Evolutionary conservation across 2,888 invertebrate species (phyloP), one percentile per base, ranked within the genome.

Genomic region (Lucinisca nassula): DNA sequence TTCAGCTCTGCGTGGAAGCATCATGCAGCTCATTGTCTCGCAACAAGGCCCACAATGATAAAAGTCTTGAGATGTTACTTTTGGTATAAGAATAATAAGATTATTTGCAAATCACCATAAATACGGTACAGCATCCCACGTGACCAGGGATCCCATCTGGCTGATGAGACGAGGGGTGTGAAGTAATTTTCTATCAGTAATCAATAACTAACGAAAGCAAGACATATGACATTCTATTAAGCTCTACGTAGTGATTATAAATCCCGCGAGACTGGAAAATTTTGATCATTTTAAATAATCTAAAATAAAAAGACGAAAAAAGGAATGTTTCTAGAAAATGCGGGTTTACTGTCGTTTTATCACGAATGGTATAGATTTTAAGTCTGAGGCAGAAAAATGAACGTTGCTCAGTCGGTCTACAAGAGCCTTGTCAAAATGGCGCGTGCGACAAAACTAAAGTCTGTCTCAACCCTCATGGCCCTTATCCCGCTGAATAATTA

Each of bases 111-210:
- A 67, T 67, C 67, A 32, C 35, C 67, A 67, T 32, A 67, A 67
- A 67, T 67, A 67, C 67, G 35, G 67, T 67, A 67, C 32, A 67
- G 67, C 35, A 67, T 67, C 67, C 67, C 67, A 30, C 35, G 67
- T 67, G 67, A 67, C 30, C 32, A 8, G 49, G 81, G 80, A 83
- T n/a, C 92, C 82, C 92, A 93, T 92, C 90, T 92, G 93, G 81
- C 73, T 70, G 51, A 61, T 74, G 79, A 84, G 82, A 37, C 30
- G 24, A 14, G 77, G 92, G 92, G 93, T 93, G 93, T 92, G 88
- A 93, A 91, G 89, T 89, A 91, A 93, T 93, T 92, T 93, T 82
- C 79, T 40, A 40, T 37, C 51, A 75, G 73, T 78, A 79, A 81
- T 86, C 73, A 35, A 30, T 67, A 67, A 35, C 67, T 4, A 10